Conservation (phyloP, 2,797 vertebrate genomes). For the Threskiornis aethiopicus region DNA sequence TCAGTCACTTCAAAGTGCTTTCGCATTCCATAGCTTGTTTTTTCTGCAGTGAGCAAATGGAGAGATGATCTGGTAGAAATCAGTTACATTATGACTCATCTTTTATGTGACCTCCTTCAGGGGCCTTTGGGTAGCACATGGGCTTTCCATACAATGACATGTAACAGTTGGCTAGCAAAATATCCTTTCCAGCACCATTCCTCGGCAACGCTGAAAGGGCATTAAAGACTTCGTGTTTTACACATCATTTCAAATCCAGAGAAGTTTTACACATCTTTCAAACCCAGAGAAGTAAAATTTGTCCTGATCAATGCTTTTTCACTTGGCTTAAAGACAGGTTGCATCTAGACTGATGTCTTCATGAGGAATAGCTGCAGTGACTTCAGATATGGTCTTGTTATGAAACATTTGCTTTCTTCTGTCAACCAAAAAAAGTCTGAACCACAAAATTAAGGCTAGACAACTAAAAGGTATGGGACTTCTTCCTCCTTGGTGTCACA, state of each 20-base stretch:
- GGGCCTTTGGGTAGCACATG: constrained; percentile 41
- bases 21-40: constrained; percentile 39
- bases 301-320: not conserved
- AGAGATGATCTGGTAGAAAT: constrained; percentile 50
- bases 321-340: not conserved
- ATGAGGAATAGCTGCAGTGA: not conserved
- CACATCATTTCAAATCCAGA: not conserved
- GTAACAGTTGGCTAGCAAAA: not conserved
- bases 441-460: not conserved
- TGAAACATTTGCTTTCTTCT: not conserved
- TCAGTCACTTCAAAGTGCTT: constrained; percentile 58
- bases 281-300: not conserved
- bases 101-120: constrained; percentile 38
- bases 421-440: not conserved
- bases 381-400: not conserved
- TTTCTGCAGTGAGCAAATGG: constrained; percentile 31
- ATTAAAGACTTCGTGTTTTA: not conserved
- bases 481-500: not conserved
- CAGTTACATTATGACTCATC: constrained; percentile 52
- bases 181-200: not conserved
- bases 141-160: not conserved
- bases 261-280: not conserved
- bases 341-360: not conserved
- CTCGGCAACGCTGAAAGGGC: not conserved
- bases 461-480: not conserved